phyloP scores from a whole-genome alignment of 2,797 vertebrate species.

The Periparus ater region DNA sequence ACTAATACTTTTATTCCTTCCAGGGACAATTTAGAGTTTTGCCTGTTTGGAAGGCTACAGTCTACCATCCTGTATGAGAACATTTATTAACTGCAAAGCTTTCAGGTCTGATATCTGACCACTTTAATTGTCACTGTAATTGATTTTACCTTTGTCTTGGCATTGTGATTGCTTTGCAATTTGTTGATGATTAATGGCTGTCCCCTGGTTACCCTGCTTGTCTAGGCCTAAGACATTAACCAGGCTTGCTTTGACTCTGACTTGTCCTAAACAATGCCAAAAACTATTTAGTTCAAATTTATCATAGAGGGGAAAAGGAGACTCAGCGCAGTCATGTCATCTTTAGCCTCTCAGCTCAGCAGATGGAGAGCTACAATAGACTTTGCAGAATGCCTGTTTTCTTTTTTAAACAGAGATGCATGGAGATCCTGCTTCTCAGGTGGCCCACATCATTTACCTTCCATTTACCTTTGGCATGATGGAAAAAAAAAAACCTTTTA shows the following conservation, averaged over 20 bases:
- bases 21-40: background rate
- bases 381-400: background rate
- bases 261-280: slow-evolving; percentile 43
- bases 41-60: background rate
- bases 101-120: slow-evolving; percentile 46
- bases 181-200: slow-evolving; percentile 68
- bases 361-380: background rate
- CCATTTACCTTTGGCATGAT: background rate
- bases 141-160: slow-evolving; percentile 73
- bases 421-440: background rate
- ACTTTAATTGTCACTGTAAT: slow-evolving; percentile 69
- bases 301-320: background rate
- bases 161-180: slow-evolving; percentile 58
- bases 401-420: background rate
- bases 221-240: background rate
- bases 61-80: background rate
- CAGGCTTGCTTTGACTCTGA: slow-evolving; percentile 39
- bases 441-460: background rate
- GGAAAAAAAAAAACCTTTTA: background rate
- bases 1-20: background rate
- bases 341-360: background rate
- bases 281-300: slow-evolving; percentile 10
- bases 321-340: background rate
- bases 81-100: slow-evolving; percentile 17
- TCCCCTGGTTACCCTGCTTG: slow-evolving; percentile 50